Evolutionary conservation across 2,888 invertebrate genomes (phyloP).

Genomic region (Antheraea assamensis): DNA sequence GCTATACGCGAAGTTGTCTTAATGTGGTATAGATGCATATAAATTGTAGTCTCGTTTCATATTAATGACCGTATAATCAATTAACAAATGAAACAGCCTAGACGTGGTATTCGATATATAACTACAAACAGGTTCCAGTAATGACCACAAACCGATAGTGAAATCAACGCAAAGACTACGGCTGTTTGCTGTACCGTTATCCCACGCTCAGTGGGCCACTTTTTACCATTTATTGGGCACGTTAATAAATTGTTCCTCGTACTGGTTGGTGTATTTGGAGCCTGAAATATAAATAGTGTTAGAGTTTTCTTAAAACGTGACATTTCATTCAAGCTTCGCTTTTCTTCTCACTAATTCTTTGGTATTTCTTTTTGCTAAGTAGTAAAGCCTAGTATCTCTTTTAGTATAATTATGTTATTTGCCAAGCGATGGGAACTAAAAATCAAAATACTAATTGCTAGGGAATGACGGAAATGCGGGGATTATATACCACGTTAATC

Average conservation of each 20-base stretch:
- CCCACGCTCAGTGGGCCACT: slow-evolving; percentile 69
- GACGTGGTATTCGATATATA: background rate
- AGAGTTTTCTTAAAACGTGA: background rate
- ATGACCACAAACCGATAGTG: slow-evolving; percentile 51
- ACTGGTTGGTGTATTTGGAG: slow-evolving; percentile 17
- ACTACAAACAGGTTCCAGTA: slow-evolving; percentile 33
- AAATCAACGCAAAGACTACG: slow-evolving; percentile 47
- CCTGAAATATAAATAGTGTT: background rate
- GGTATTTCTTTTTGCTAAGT: no score
- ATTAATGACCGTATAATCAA: slow-evolving; percentile 1
- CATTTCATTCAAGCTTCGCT: background rate
- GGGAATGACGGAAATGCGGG: no score
- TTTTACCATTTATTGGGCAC: slow-evolving; percentile 70
- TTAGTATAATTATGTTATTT: background rate
- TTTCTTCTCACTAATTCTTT: no score
- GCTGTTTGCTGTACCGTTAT: slow-evolving; percentile 63
- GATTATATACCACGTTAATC: no score
- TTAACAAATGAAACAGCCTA: slow-evolving; percentile 1
- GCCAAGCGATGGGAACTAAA: no score
- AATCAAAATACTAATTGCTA: no score
- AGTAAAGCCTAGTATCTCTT: background rate
- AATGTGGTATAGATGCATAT: background rate
- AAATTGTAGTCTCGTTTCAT: background rate
- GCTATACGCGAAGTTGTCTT: background rate
- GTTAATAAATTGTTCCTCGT: slow-evolving; percentile 47